Conservation (phyloP, 2,797 vertebrate genomes). For the Sandelia bainsii region DNA sequence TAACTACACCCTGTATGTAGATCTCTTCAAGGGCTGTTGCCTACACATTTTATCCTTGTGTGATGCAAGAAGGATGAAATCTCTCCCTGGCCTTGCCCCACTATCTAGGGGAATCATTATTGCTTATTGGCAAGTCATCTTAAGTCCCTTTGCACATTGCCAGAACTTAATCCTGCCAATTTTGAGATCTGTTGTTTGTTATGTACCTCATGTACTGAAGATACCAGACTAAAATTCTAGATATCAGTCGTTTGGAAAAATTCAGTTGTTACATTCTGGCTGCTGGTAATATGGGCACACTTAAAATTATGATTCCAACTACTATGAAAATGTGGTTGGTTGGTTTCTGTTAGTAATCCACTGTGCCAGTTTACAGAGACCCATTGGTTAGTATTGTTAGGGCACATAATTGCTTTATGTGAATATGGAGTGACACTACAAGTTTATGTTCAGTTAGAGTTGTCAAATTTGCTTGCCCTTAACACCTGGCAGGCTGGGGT, state of each 20-base stretch:
- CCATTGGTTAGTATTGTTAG: neutral
- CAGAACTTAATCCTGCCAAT: slow-evolving; percentile 28
- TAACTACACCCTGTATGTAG: slow-evolving; percentile 34
- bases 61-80: slow-evolving; percentile 78
- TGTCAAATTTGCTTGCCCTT: slow-evolving; percentile 26
- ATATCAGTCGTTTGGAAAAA: slow-evolving; percentile 19
- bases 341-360: too few relatives aligned
- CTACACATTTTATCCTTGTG: slow-evolving; percentile 47
- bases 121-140: slow-evolving; percentile 50
- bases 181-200: slow-evolving; percentile 38
- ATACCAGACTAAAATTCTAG: neutral
- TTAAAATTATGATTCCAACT: neutral
- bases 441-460: slow-evolving; percentile 10
- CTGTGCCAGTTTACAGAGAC: neutral
- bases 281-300: neutral
- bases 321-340: too few relatives aligned
- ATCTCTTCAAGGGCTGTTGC: slow-evolving; percentile 51
- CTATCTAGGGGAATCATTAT: slow-evolving; percentile 52
- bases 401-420: slow-evolving; percentile 9
- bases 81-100: slow-evolving; percentile 32
- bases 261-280: neutral
- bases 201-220: neutral
- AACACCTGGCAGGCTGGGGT: slow-evolving; percentile 28
- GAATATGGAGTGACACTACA: slow-evolving; percentile 30
- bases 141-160: slow-evolving; percentile 29